These are phyloP conservation scores for Neopipo cinnamomea DNA, from an alignment of 2,113 vertebrate genomes.

Conservation along the genomic window DNA sequence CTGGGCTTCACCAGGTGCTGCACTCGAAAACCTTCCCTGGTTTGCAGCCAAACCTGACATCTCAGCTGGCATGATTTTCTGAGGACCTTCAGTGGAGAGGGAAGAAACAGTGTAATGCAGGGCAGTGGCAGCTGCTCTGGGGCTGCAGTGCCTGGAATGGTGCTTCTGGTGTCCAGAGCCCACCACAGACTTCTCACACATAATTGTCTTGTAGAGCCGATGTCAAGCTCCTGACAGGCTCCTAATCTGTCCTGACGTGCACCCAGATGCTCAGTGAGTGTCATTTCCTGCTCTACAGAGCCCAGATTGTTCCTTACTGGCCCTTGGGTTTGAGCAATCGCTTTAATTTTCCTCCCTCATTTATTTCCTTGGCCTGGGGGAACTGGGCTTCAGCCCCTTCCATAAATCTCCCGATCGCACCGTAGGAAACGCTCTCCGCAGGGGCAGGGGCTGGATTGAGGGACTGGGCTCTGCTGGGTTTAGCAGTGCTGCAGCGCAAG, in stretches of 20 bases:
- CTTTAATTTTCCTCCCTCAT: conserved; percentile 9
- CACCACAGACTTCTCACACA: rapidly evolving
- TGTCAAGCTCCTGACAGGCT: not conserved
- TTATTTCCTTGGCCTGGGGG: conserved; percentile 3
- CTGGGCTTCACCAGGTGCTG: not conserved
- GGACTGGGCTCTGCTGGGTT: not conserved
- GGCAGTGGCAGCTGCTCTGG: not conserved
- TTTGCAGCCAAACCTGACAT: rapidly evolving
- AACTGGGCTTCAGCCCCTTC: not conserved
- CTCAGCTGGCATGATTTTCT: not conserved
- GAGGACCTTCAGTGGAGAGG: not conserved
- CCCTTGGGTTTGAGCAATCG: not conserved
- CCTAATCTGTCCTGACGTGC: not conserved
- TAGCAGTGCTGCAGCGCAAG: not conserved
- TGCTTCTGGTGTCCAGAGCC: not conserved
- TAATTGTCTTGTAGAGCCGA: not conserved
- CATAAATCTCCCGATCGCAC: not conserved
- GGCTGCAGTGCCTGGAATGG: not conserved
- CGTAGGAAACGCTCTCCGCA: rapidly evolving
- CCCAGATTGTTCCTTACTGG: not conserved
- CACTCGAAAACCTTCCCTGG: not conserved
- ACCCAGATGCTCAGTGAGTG: not conserved
- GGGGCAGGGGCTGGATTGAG: not conserved
- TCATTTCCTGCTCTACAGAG: conserved; percentile 17
- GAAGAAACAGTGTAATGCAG: not conserved